Conservation (phyloP, 2,113 vertebrate species). For the Ailuropoda melanoleuca region DNA sequence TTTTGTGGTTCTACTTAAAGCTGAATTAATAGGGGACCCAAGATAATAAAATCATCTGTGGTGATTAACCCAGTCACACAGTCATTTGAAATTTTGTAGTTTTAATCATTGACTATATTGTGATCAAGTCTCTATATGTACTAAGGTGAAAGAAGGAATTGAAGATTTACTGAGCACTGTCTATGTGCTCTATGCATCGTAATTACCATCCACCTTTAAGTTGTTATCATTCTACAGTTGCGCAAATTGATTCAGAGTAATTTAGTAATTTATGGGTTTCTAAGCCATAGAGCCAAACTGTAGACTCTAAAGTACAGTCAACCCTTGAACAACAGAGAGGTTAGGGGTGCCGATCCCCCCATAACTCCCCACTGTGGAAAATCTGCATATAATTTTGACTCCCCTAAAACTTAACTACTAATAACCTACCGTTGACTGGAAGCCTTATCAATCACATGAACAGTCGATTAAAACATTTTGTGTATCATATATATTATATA, state of each 20-base stretch:
- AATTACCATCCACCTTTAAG: neutral
- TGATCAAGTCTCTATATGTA: neutral
- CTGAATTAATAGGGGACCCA: neutral
- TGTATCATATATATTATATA: neutral
- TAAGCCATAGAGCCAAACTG: neutral
- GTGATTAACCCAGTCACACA: conserved; percentile 7
- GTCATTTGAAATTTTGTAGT: conserved; percentile 37
- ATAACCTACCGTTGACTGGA: neutral
- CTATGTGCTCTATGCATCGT: neutral
- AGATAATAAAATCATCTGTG: conserved; percentile 35
- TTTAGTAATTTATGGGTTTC: neutral
- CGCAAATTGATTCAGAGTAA: neutral
- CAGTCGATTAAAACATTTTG: neutral
- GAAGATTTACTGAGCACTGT: neutral
- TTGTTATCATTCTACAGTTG: neutral
- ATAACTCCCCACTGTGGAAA: neutral
- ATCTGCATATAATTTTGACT: neutral
- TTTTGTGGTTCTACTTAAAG: conserved; percentile 46
- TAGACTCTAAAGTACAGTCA: neutral
- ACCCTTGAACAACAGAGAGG: neutral
- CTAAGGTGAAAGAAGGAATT: neutral
- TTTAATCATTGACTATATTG: conserved; percentile 42
- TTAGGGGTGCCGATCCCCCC: neutral
- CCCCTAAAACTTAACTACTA: neutral
- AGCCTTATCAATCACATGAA: neutral